phyloP scores from a whole-genome alignment of 2,888 invertebrate species.

The Callyntrura sp. region DNA sequence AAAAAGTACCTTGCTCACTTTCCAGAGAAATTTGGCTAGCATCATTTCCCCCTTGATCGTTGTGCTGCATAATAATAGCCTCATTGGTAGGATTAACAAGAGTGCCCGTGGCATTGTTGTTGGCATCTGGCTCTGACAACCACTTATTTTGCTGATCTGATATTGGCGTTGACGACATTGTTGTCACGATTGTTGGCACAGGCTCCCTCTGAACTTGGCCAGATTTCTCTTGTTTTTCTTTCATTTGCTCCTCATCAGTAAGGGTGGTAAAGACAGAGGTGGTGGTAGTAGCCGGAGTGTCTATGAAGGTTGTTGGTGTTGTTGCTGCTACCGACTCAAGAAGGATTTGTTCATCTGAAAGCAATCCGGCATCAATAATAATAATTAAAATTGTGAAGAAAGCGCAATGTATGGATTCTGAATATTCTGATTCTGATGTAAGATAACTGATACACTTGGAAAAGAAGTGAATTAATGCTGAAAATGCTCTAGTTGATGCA shows the following conservation, averaged over 20 bases:
- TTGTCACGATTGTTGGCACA: slow-evolving; percentile 29
- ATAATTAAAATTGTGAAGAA: slow-evolving; percentile 24
- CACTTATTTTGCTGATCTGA: slow-evolving; percentile 8
- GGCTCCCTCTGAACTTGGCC: slow-evolving; percentile 18
- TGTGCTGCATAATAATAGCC: background rate
- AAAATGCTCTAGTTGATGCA: background rate
- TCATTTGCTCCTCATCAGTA: too few relatives aligned
- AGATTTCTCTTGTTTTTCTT: slow-evolving; percentile 36
- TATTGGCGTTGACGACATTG: background rate
- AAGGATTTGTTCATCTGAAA: slow-evolving; percentile 22
- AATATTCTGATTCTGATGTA: too few relatives aligned
- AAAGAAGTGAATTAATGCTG: background rate
- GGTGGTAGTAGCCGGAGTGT: background rate
- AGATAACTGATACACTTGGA: slow-evolving; percentile 26
- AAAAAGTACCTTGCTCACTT: slow-evolving; percentile 33
- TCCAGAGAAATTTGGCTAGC: slow-evolving; percentile 21
- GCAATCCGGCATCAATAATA: background rate
- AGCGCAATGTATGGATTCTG: slow-evolving; percentile 18
- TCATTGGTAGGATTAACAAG: background rate
- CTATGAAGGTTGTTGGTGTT: background rate
- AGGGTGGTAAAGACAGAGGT: too few relatives aligned
- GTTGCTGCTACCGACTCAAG: background rate
- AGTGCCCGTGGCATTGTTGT: background rate
- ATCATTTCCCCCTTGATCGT: too few relatives aligned
- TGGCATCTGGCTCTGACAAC: slow-evolving; percentile 11